A percentile compares a stretch with the other conserved stretches of the same genome.
Evolutionary conservation across 2,888 invertebrate genomes (phyloP).

Genomic region (Cheilosia vulpina): DNA sequence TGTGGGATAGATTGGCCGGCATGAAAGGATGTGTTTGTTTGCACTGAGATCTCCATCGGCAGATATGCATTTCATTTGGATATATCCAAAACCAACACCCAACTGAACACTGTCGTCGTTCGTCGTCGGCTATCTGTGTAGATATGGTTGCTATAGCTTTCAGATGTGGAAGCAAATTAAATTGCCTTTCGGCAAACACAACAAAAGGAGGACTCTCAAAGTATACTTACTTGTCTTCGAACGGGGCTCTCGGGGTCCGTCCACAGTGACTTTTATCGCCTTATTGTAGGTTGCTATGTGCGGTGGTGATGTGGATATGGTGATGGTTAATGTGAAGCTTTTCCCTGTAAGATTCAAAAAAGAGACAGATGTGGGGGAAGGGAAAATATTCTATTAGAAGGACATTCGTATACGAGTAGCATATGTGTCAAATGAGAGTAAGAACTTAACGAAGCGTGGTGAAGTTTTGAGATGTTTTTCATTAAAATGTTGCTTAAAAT

Average conservation of each 20-base stretch:
- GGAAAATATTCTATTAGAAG: constrained; percentile 48
- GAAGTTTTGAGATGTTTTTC: constrained; percentile 66
- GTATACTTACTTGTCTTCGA: constrained; percentile 93
- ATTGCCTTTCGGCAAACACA: constrained; percentile 71
- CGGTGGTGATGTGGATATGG: constrained; percentile 96
- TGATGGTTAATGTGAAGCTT: constrained; percentile 98
- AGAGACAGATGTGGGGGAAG: background rate
- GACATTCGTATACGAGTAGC: constrained; percentile 22
- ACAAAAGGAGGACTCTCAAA: constrained; percentile 63
- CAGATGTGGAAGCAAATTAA: constrained; percentile 69
- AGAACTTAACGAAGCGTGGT: constrained; percentile 61
- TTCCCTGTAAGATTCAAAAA: constrained; percentile 89
- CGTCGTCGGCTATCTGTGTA: constrained; percentile 17
- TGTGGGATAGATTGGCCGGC: constrained; percentile 66
- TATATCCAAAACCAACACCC: constrained; percentile 13
- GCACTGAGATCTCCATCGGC: constrained; percentile 46
- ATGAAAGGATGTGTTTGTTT: constrained; percentile 38
- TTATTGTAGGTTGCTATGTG: constrained; percentile 98
- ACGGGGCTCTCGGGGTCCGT: constrained; percentile 97
- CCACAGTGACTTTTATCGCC: constrained; percentile 99
- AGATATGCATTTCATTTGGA: constrained; percentile 61
- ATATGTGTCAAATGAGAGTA: constrained; percentile 46
- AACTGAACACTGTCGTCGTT: constrained; percentile 19
- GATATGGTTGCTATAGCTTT: constrained; percentile 10
- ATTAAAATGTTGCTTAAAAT: constrained; percentile 67